Evolutionary conservation across 2,797 vertebrate species (phyloP).

Genomic region (Orientallactaga sibirica): DNA sequence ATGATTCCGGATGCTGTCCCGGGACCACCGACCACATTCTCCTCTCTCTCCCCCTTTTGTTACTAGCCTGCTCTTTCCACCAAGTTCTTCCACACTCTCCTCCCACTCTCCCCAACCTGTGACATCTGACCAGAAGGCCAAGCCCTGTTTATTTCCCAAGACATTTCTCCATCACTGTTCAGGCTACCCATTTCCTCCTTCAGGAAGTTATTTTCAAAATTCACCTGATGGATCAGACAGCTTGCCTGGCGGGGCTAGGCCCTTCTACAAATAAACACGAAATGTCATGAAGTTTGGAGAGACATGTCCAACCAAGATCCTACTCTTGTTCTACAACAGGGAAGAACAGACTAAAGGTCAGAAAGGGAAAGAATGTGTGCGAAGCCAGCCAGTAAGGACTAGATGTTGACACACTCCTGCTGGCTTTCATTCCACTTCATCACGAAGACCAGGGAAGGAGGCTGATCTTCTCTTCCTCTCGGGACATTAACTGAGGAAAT

Average conservation of each 20-base stretch:
- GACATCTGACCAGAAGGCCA: not conserved
- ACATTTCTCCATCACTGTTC: not conserved
- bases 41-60: not conserved
- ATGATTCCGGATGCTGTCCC: not conserved
- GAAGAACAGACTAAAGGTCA: not conserved
- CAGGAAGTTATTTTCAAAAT: not conserved
- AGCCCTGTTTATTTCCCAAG: constrained; percentile 29
- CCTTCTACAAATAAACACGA: constrained; percentile 4
- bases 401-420: not conserved
- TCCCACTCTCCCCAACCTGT: not conserved
- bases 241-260: not conserved
- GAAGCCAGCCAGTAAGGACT: not conserved
- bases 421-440: not conserved
- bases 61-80: not conserved
- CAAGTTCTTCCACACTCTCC: not conserved
- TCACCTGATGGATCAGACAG: not conserved
- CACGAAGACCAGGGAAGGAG: rapidly evolving
- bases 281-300: not conserved
- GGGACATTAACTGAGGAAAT: not conserved
- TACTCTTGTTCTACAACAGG: not conserved
- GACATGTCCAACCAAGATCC: not conserved
- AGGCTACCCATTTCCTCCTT: not conserved
- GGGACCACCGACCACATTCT: not conserved
- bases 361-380: not conserved
- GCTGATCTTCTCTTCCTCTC: not conserved